phyloP scores from a whole-genome alignment of 1,140 invertebrate genomes.

The Drosophila yakuba region DNA sequence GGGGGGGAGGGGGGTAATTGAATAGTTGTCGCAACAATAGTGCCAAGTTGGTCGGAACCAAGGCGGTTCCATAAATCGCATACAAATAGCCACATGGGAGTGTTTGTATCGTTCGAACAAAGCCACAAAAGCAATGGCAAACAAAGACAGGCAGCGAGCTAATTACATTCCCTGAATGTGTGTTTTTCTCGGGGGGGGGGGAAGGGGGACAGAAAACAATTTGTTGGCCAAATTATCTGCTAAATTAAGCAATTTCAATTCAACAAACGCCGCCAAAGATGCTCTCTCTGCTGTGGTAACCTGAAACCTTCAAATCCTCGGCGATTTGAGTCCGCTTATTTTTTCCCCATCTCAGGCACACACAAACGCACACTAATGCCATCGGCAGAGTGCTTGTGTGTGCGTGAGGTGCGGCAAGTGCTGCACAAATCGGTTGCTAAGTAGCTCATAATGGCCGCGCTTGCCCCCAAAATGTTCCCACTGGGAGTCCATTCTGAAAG shows the following conservation, averaged over 20 bases:
- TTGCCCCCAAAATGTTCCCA: slow-evolving; percentile 37
- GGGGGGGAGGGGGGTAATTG: slow-evolving; percentile 27
- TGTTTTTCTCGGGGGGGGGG: slow-evolving; percentile 3
- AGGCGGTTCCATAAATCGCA: slow-evolving; percentile 55
- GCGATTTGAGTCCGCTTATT: slow-evolving; percentile 17
- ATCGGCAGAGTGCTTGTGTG: slow-evolving; percentile 16
- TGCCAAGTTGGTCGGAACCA: slow-evolving; percentile 35
- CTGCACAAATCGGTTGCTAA: slow-evolving; percentile 60
- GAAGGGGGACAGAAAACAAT: slow-evolving; percentile 44
- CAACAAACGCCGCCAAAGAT: slow-evolving; percentile 40
- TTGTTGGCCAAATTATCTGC: slow-evolving; percentile 60
- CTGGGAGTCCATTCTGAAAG: slow-evolving; percentile 21
- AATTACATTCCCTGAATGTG: slow-evolving; percentile 45
- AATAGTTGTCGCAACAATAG: slow-evolving; percentile 52
- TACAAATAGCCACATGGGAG: slow-evolving; percentile 56
- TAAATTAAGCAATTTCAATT: slow-evolving; percentile 68
- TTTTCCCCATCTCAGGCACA: slow-evolving; percentile 4
- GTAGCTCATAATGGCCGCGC: slow-evolving; percentile 57
- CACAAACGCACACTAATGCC: slow-evolving; percentile 15
- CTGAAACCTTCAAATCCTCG: slow-evolving; percentile 45
- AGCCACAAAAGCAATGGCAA: slow-evolving; percentile 52
- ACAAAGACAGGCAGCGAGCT: slow-evolving; percentile 53
- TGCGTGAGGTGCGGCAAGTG: slow-evolving; percentile 38
- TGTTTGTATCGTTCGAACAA: slow-evolving; percentile 46
- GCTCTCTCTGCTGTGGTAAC: slow-evolving; percentile 10